A percentile compares a stretch with the other conserved stretches of the same genome.
Conservation (phyloP, 1,140 invertebrate genomes). For the Sarcophaga peregrina region DNA sequence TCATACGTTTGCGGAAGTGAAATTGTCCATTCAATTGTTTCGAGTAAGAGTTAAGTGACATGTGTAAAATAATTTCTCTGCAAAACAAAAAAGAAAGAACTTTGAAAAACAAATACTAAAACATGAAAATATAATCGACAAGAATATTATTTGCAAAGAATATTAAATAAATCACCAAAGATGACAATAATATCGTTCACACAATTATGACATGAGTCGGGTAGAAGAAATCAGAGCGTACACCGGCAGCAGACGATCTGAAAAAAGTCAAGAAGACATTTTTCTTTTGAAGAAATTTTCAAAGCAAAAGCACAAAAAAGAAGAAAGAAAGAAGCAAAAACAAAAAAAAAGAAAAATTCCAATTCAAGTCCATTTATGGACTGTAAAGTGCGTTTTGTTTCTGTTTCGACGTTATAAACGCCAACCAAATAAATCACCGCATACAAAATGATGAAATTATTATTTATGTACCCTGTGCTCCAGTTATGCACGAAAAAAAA, state of each 20-base stretch:
- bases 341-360: background rate
- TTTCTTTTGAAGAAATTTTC: constrained; percentile 11
- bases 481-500: constrained; percentile 48
- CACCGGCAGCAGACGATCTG: background rate
- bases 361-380: constrained; percentile 18
- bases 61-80: constrained; percentile 27
- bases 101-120: too few relatives aligned
- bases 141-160: constrained; percentile 23
- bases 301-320: background rate
- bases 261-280: too few relatives aligned
- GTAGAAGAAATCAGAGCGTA: constrained; percentile 29
- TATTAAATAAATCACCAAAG: constrained; percentile 47
- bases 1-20: constrained; percentile 39
- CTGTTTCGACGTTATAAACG: constrained; percentile 37
- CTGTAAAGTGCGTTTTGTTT: constrained; percentile 27
- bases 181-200: constrained; percentile 48
- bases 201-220: constrained; percentile 47
- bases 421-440: constrained; percentile 60
- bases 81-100: too few relatives aligned
- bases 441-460: constrained; percentile 66
- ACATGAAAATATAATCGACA: too few relatives aligned
- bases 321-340: background rate
- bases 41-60: constrained; percentile 28
- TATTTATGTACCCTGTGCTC: constrained; percentile 64
- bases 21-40: constrained; percentile 35